Evolutionary conservation across 2,797 vertebrate species (phyloP), one percentile per base, ranked within the genome.

Genomic region (Poeciliopsis gracilis): DNA sequence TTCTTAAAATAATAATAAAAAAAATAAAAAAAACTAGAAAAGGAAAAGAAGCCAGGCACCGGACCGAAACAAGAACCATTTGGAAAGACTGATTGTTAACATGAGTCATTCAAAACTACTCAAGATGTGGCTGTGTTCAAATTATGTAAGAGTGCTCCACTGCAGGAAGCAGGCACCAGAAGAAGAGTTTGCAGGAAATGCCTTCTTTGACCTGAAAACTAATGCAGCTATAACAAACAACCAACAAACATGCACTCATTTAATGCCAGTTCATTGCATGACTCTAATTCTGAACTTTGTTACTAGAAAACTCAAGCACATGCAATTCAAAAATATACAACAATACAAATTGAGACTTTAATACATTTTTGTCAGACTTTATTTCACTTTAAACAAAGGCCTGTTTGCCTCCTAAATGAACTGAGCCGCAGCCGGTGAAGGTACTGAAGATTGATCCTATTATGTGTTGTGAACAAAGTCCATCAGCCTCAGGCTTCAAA

Each of bases 391-490:
- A 78, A 77, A 76, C 66, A 75, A 57, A 23, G 53, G 72, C 70
- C 53, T 23, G 38, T 73, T 82, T 46, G 78, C 80, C 55, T 38
- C 36, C 53, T 72, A 73, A 69, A 84, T 78, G 75, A 51, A 80
- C 67, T 77, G 77, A 86, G 74, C 63, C 73, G 81, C 77, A 85
- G 66, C 84, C 76, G 70, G 49, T 84, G 81, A 82, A 81, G 28
- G n/a, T 81, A 66, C 5, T 84, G 80, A 80, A 83, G 86, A 79
- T 84, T 93, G 90, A 93, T 91, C 86, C 89, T 89, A 83, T 91
- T 87, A 89, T 91, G 89, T 92, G 86, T 90, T 87, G 90, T 90
- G 91, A 92, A 89, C 86, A 83, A 77, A 77, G 79, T 77, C 87
- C 75, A 84, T 88, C 85, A 87, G 90, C 88, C 90, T 47, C 36